Evolutionary conservation across 2,113 vertebrate species (phyloP).

Genomic region (Rhea pennata): DNA sequence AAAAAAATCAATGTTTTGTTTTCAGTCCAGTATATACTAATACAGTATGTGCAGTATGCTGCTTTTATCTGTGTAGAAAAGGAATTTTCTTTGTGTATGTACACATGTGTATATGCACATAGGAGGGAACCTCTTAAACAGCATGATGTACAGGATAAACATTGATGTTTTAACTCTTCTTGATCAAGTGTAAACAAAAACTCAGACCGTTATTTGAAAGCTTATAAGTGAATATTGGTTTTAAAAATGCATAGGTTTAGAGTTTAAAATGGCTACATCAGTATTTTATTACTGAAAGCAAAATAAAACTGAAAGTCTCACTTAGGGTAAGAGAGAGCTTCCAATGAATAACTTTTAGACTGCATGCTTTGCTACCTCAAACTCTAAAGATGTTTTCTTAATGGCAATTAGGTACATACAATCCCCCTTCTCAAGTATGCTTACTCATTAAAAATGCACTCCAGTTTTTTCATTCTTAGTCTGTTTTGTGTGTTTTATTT

Average conservation of each 20-base stretch:
- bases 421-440: accelerated
- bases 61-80: neutral
- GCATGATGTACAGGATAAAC: neutral
- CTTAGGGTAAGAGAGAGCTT: neutral
- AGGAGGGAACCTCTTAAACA: neutral
- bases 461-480: neutral
- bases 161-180: neutral
- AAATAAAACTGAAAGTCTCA: neutral
- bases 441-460: neutral
- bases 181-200: neutral
- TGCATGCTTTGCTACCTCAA: neutral
- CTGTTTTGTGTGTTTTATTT: neutral
- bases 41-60: neutral
- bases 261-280: neutral
- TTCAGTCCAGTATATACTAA: neutral
- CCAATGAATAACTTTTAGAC: neutral
- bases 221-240: neutral
- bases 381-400: neutral
- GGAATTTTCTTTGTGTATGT: neutral
- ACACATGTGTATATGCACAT: too few species aligned
- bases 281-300: neutral
- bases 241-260: neutral
- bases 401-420: neutral
- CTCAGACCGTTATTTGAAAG: neutral
- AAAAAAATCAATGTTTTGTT: neutral